These are phyloP conservation scores for Xestoiulus laeticollis DNA, from an alignment of 2,888 invertebrate species.

Conservation along the genomic window DNA sequence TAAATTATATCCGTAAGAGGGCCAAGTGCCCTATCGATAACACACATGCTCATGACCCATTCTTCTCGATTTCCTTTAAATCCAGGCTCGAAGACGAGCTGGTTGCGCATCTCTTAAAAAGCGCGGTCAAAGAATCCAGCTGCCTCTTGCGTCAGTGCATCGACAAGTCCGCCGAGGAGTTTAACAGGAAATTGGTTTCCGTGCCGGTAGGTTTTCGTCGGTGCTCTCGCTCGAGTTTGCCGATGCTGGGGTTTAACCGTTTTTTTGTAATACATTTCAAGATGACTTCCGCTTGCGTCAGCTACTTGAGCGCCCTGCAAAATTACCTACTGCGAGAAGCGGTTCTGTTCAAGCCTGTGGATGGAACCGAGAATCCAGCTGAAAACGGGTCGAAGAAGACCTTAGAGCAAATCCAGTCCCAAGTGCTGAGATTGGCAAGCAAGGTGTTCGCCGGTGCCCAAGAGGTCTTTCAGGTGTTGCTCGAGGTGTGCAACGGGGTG, in stretches of 20 bases:
- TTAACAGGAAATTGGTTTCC: slow-evolving; percentile 60
- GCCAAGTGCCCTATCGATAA: background rate
- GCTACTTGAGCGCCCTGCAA: slow-evolving; percentile 63
- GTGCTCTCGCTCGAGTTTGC: too few species aligned
- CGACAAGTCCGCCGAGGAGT: slow-evolving; percentile 56
- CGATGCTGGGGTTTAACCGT: background rate
- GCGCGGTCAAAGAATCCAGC: slow-evolving; percentile 62
- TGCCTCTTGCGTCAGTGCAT: slow-evolving; percentile 59
- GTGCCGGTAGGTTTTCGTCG: slow-evolving; percentile 60
- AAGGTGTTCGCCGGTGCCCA: slow-evolving; percentile 61
- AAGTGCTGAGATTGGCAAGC: slow-evolving; percentile 60
- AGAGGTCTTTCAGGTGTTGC: slow-evolving; percentile 62
- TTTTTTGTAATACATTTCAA: slow-evolving; percentile 49
- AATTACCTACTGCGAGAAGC: slow-evolving; percentile 61
- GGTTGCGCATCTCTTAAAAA: slow-evolving; percentile 61
- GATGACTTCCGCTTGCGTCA: slow-evolving; percentile 60
- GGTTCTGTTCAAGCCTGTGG: slow-evolving; percentile 58
- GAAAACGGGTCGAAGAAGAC: background rate
- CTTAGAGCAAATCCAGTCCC: slow-evolving; percentile 56
- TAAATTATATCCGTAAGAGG: background rate
- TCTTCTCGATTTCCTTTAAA: background rate
- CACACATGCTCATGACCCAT: too few species aligned
- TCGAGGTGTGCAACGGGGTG: slow-evolving; percentile 61
- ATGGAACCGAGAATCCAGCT: background rate
- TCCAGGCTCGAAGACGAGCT: slow-evolving; percentile 60